Base-by-base conservation (phyloP, 2,888 invertebrate species). In the Plutella xylostella region DNA sequence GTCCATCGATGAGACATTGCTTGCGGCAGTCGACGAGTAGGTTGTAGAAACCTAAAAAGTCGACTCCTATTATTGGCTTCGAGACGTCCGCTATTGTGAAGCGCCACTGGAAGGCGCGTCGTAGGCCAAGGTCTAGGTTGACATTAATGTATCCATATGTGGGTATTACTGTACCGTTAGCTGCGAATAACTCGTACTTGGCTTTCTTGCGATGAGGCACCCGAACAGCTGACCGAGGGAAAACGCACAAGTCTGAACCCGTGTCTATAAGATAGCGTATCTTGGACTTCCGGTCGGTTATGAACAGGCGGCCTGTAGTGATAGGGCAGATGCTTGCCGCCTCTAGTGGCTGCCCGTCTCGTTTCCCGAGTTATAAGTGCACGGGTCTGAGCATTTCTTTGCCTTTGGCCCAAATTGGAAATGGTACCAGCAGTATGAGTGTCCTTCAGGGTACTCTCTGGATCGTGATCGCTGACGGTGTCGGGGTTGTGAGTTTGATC, bases 181-280 rank as follows among this genome's bases (percentile, higher is more conserved):
- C n/a, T n/a, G n/a, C n/a, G n/a, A n/a, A n/a, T n/a, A n/a, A n/a
- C n/a, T n/a, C n/a, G 28, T 28, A 28, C 11, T 28, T 28, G n/a
- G 28, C n/a, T n/a, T n/a, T 28, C 28, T 28, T 28, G 9, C 2
- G n/a, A 15, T 14, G 35, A 34, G 87, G 2, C 72, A 92, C 28
- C 7, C 15, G 17, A 17, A 18, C n/a, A 34, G 88, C 92, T 55
- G 90, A 39, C 21, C 22, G 39, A n/a, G n/a, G n/a, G n/a, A n/a
- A n/a, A n/a, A n/a, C n/a, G n/a, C n/a, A n/a, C n/a, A n/a, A n/a
- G n/a, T n/a, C n/a, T n/a, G n/a, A n/a, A n/a, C n/a, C n/a, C n/a
- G n/a, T n/a, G n/a, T n/a, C n/a, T n/a, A n/a, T n/a, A n/a, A n/a
- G n/a, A n/a, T n/a, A n/a, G n/a, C n/a, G n/a, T n/a, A n/a, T n/a